Base-by-base conservation (phyloP, 2,888 invertebrate species). In the Amblyjoppa proteus region DNA sequence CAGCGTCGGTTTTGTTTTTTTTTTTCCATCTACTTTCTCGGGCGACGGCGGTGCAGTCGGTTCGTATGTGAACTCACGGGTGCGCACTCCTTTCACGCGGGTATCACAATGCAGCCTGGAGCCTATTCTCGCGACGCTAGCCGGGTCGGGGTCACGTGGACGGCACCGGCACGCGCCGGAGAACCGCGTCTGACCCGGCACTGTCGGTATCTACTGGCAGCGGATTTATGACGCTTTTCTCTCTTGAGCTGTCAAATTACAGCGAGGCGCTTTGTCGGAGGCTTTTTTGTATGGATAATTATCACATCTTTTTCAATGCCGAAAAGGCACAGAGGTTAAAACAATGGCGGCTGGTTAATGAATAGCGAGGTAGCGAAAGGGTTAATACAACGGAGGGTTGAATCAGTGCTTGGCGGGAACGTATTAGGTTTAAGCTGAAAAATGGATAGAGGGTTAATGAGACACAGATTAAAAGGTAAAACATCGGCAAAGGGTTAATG, bases 1-100 rank as follows among this genome's bases (percentile, higher is more conserved):
- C 58, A 34, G 25, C 41, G 70, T 70, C 4, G 69, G 34, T 51
- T 75, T 74, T 45, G 69, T 31, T 25, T 49, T 20, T 11, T 74
- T 45, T 75, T 31, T 25, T 49, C 13, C n/a, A 11, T 31, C 61
- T 31, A 34, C 4, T 64, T 16, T 34, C 61, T 64, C 34, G 31
- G n/a, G 61, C 61, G 1, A 34, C 16, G 45, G 9, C 28, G 31
- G 31, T 31, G 61, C 16, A 2, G 31, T 64, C 61, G 13, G 5
- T 34, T n/a, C 61, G 31, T 13, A 1, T 34, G 13, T n/a, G 9
- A 64, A 58, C 58, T 58, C 58, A 5, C 28, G 11, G 58, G 58
- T 13, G 31, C 16, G 16, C 31, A 3, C n/a, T n/a, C 34, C 31
- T 64, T 34, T 64, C 61, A 34, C 20, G 31, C 16, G 31, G 61